Evolutionary conservation across 2,888 invertebrate genomes (phyloP), one percentile per base, ranked within the genome.

Genomic region (Perithous albicinctus): DNA sequence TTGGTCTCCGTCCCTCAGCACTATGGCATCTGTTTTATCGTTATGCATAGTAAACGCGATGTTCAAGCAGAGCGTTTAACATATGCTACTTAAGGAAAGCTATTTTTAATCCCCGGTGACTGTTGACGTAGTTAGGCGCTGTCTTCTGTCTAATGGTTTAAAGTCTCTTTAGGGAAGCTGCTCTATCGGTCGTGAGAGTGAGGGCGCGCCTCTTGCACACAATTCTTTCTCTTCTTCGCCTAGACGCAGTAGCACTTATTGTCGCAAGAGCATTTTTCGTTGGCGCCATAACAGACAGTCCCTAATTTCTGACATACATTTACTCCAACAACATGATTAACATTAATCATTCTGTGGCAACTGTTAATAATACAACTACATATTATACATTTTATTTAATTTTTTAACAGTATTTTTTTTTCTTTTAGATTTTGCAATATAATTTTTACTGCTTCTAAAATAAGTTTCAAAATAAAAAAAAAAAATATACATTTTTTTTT

Each of bases 11-110:
- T n/a, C 20, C 29, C 10, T 67, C 18, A 38, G 3, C 1, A 15
- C 69, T 59, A 23, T 32, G 74, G 74, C 82, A 82, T 82, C 78
- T 82, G 82, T 78, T 64, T 82, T 70, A 82, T 70, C 82, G 78
- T 77, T 61, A 54, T 66, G n/a, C n/a, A 67, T 69, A 12, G 61
- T 81, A 74, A n/a, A 78, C 64, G 20, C 74, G 29, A 56, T 66
- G 66, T 66, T 70, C 69, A 67, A 75, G 48, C 63, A 43, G 56
- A 79, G 46, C 38, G 35, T 61, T 73, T 46, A 48, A 64, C 78
- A 78, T 64, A 77, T 74, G 82, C 56, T 67, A 66, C 70, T 51
- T 48, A 20, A 76, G 82, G 38, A 10, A 69, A 61, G 10, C 74
- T 82, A 82, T 82, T 82, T 78, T 78, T 75, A 82, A 78, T 66